Evolutionary conservation across 2,797 vertebrate species (phyloP).

Genomic region (Poecilia velifera): DNA sequence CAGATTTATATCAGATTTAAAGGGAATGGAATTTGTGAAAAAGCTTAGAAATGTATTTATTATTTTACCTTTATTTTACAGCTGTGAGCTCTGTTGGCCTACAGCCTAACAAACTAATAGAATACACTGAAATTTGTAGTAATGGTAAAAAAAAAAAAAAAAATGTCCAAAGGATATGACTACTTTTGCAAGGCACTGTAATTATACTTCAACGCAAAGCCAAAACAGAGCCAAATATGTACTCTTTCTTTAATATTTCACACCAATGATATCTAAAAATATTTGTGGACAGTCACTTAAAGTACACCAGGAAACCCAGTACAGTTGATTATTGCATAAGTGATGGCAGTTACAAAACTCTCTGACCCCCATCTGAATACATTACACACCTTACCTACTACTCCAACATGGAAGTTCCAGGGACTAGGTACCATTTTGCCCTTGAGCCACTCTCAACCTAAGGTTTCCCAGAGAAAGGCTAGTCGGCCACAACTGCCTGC

Average conservation of each 20-base stretch:
- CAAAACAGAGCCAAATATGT: constrained; percentile 55
- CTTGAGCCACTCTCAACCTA: constrained; percentile 73
- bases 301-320: constrained; percentile 45
- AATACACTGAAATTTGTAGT: not conserved
- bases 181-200: too few species aligned
- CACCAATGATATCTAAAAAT: constrained; percentile 55
- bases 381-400: constrained; percentile 68
- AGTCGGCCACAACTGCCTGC: constrained; percentile 59
- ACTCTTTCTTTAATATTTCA: constrained; percentile 58
- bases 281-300: constrained; percentile 54
- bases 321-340: constrained; percentile 70
- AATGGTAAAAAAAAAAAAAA: not conserved
- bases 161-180: not conserved
- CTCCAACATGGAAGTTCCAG: constrained; percentile 63
- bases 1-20: not conserved
- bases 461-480: constrained; percentile 64
- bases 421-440: constrained; percentile 63
- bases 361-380: constrained; percentile 67
- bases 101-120: constrained; percentile 27
- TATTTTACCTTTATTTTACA: not conserved
- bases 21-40: not conserved
- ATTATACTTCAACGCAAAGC: constrained; percentile 46
- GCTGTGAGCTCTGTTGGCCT: not conserved
- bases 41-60: not conserved
- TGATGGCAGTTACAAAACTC: constrained; percentile 60